A percentile compares a stretch with the other conserved stretches of the same genome.
Evolutionary conservation across 2,888 invertebrate species (phyloP).

Genomic region (Napeogenes sylphis): DNA sequence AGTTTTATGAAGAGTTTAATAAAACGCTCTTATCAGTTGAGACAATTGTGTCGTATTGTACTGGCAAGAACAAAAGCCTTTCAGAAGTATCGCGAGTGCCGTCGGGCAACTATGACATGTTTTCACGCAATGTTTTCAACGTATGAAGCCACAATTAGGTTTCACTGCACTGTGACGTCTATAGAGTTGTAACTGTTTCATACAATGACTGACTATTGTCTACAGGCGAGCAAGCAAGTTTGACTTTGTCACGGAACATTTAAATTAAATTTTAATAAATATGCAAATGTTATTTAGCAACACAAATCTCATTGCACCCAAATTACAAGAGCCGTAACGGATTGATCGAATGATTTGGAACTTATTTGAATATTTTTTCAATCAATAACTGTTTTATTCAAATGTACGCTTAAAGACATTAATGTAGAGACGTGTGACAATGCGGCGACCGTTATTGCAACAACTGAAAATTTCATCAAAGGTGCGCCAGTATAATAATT

Average conservation of each 20-base stretch:
- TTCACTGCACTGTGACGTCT: conserved; percentile 57
- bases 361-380: conserved; percentile 76
- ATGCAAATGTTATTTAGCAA: conserved; percentile 53
- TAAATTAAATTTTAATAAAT: conserved; percentile 19
- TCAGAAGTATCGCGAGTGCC: conserved; percentile 61
- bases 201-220: conserved; percentile 52
- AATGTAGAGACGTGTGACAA: conserved; percentile 59
- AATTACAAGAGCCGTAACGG: conserved; percentile 70
- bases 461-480: conserved; percentile 74
- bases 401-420: conserved; percentile 59
- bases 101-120: conserved; percentile 62
- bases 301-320: conserved; percentile 41
- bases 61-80: conserved; percentile 71
- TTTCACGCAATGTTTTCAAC: conserved; percentile 64
- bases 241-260: conserved; percentile 49
- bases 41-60: conserved; percentile 54
- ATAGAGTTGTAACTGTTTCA: conserved; percentile 55
- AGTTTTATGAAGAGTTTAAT: conserved; percentile 5
- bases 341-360: conserved; percentile 66
- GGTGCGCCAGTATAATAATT: conserved; percentile 73
- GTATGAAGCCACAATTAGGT: conserved; percentile 63
- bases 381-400: conserved; percentile 77
- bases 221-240: conserved; percentile 40
- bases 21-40: conserved; percentile 14
- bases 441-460: conserved; percentile 71